Percentiles rank a stretch among this genome's conserved stretches.
phyloP scores from a whole-genome alignment of 1,140 invertebrate genomes.

The Brachionus plicatilis region DNA sequence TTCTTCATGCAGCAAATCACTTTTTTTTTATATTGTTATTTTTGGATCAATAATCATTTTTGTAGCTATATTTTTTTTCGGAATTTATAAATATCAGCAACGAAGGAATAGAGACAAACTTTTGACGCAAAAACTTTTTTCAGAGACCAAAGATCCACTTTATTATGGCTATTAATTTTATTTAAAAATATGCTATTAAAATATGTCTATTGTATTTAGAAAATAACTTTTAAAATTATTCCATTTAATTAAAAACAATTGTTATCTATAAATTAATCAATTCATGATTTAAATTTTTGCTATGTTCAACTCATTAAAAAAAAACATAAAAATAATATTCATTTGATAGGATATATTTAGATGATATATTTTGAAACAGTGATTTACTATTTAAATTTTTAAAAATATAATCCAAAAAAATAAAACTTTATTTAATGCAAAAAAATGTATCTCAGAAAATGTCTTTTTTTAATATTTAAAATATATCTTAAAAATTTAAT shows the following conservation, averaged over 20 bases:
- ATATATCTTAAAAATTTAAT: too few relatives aligned
- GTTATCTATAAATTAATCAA: not conserved
- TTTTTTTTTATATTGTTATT: slow-evolving; percentile 8
- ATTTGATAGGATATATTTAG: too few relatives aligned
- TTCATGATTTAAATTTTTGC: too few relatives aligned
- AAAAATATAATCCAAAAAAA: too few relatives aligned
- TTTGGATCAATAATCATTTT: slow-evolving; percentile 11
- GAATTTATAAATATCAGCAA: not conserved
- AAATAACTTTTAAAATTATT: not conserved
- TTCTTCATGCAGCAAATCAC: not conserved
- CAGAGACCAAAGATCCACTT: slow-evolving; percentile 4
- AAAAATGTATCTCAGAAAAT: too few relatives aligned
- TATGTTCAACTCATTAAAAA: too few relatives aligned
- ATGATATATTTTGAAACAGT: too few relatives aligned
- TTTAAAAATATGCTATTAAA: not conserved
- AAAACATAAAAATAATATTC: too few relatives aligned
- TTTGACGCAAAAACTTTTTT: slow-evolving; percentile 1
- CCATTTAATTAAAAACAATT: not conserved
- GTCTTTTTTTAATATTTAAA: too few relatives aligned
- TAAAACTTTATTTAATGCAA: too few relatives aligned
- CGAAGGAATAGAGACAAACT: not conserved
- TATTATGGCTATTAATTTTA: not conserved
- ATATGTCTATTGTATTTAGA: not conserved
- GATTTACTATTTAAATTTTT: too few relatives aligned
- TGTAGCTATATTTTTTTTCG: not conserved